A percentile compares a stretch with the other conserved stretches of the same genome.
These are phyloP conservation scores for Drosophila elegans DNA, from an alignment of 1,140 invertebrate genomes.

Conservation along the genomic window DNA sequence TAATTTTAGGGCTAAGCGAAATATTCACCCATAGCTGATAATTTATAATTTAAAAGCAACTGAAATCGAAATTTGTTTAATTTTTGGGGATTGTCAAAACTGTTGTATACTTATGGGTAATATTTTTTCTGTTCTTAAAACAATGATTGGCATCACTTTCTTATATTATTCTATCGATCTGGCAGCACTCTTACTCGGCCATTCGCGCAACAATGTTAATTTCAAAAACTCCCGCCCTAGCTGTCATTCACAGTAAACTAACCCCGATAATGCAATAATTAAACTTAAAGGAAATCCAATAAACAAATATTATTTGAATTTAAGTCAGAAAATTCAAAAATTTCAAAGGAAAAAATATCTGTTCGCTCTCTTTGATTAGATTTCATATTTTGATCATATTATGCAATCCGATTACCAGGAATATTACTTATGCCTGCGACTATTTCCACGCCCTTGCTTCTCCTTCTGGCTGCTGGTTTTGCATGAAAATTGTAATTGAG, in stretches of 20 bases:
- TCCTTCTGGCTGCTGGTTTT: constrained; percentile 16
- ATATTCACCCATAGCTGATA: too few species aligned
- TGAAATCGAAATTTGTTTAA: too few species aligned
- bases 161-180: not conserved
- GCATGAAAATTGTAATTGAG: constrained; percentile 78
- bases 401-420: constrained; percentile 65
- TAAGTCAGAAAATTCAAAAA: not conserved
- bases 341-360: not conserved
- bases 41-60: too few species aligned
- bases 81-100: too few species aligned
- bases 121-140: not conserved
- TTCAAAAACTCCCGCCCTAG: not conserved
- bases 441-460: not conserved
- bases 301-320: not conserved
- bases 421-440: constrained; percentile 51
- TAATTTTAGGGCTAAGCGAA: too few species aligned
- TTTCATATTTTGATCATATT: constrained; percentile 64
- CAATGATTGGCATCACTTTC: not conserved
- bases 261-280: not conserved
- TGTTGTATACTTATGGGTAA: too few species aligned
- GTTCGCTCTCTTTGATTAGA: constrained; percentile 11
- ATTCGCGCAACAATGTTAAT: not conserved
- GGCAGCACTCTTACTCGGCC: not conserved
- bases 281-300: not conserved
- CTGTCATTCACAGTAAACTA: not conserved